A percentile compares a stretch with the other conserved stretches of the same genome.
Conservation (phyloP, 2,113 vertebrate genomes). For the Pantherophis guttatus region DNA sequence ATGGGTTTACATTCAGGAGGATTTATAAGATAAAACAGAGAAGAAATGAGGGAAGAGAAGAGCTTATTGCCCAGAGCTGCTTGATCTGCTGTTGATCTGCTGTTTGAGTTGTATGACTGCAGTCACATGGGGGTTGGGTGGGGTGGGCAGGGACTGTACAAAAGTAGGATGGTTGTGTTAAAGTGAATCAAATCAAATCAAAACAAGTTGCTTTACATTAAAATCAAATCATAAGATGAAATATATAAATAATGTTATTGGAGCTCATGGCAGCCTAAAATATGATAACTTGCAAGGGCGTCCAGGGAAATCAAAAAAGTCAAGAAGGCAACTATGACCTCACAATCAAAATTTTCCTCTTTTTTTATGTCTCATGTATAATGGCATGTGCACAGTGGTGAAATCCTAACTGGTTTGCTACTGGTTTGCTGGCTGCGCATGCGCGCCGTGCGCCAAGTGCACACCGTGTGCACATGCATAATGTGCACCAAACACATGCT, state of each 20-base stretch:
- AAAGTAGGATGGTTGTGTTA: neutral
- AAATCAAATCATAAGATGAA: neutral
- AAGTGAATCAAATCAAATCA: neutral
- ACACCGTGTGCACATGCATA: no score
- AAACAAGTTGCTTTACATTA: neutral
- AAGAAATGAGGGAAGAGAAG: neutral
- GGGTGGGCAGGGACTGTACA: neutral
- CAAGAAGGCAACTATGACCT: neutral
- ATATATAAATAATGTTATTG: neutral
- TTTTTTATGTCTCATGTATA: neutral
- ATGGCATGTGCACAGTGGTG: neutral
- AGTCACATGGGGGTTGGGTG: neutral
- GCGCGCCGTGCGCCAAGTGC: rapidly evolving
- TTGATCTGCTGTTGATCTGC: no score
- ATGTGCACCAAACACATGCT: no score
- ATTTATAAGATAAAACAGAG: neutral
- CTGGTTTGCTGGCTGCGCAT: no score
- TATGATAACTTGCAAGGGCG: neutral
- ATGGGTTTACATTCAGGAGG: neutral
- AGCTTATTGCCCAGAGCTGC: neutral
- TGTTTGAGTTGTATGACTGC: neutral
- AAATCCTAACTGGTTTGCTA: no score
- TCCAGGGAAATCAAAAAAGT: neutral
- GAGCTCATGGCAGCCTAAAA: neutral
- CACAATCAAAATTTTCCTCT: neutral